A percentile compares a stretch with the other conserved stretches of the same genome.
Conservation (phyloP, 2,888 invertebrate species). For the Mamestra brassicae region DNA sequence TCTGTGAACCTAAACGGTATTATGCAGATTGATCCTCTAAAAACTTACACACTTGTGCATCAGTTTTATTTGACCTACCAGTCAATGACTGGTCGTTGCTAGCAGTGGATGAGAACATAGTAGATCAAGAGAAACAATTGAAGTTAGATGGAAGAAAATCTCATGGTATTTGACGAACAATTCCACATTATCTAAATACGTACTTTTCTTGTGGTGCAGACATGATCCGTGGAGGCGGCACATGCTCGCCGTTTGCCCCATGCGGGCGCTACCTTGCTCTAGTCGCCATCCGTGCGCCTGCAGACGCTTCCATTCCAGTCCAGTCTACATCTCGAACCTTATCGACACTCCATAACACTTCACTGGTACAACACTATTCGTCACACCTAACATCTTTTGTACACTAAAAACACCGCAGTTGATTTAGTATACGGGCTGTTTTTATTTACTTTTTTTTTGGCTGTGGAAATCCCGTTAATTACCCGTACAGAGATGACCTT, state of each 20-base stretch:
- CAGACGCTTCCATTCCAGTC: conserved; percentile 73
- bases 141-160: neutral
- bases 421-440: conserved; percentile 75
- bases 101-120: neutral
- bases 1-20: neutral
- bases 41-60: neutral
- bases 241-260: conserved; percentile 96
- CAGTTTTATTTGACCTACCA: neutral
- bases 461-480: conserved; percentile 40
- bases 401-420: conserved; percentile 65
- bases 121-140: neutral
- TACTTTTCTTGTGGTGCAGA: conserved; percentile 95
- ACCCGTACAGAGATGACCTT: conserved; percentile 23
- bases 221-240: conserved; percentile 94
- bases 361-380: conserved; percentile 73
- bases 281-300: conserved; percentile 82
- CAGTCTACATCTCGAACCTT: conserved; percentile 75
- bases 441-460: conserved; percentile 14
- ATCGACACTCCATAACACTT: conserved; percentile 78
- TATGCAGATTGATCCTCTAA: neutral
- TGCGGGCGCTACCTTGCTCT: conserved; percentile 90
- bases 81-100: neutral
- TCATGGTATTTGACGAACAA: neutral
- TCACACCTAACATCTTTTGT: conserved; percentile 72
- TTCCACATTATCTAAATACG: conserved; percentile 77